These are phyloP conservation scores for Erethizon dorsatum DNA, from an alignment of 2,797 vertebrate genomes.

Conservation along the genomic window DNA sequence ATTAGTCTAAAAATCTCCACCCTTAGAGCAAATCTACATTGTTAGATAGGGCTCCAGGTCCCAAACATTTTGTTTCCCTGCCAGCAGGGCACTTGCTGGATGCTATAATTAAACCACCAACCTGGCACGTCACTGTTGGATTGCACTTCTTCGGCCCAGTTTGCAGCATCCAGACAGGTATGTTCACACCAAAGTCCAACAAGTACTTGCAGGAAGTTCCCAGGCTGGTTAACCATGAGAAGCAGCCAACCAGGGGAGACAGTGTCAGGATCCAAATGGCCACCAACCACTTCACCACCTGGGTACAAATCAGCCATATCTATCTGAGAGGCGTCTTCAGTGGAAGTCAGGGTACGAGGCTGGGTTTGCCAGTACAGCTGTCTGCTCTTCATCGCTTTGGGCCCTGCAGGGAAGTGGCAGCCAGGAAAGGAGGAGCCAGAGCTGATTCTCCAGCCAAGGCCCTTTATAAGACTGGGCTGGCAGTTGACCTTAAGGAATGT, in stretches of 20 bases:
- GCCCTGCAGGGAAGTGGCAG: background rate
- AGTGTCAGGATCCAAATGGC: background rate
- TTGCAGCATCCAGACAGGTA: background rate
- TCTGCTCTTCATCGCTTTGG: background rate
- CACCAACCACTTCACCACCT: background rate
- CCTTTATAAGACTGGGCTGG: background rate
- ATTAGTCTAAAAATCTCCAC: background rate
- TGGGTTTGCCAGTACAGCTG: background rate
- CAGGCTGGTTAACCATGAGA: background rate
- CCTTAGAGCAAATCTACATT: background rate
- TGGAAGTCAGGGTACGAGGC: background rate
- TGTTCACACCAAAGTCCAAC: background rate
- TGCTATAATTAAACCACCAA: slow-evolving; percentile 35
- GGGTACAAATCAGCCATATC: background rate
- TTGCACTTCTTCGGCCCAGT: background rate
- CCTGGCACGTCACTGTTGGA: background rate
- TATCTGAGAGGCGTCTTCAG: background rate
- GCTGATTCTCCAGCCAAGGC: background rate
- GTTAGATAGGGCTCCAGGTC: slow-evolving; percentile 53
- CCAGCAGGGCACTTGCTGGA: background rate
- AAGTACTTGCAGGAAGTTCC: background rate
- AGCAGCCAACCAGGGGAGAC: background rate
- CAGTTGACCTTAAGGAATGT: background rate
- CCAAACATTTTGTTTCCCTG: background rate
- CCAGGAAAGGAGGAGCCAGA: background rate